Base-by-base conservation (phyloP, 2,888 invertebrate genomes). In the Coelopa pilipes region DNA sequence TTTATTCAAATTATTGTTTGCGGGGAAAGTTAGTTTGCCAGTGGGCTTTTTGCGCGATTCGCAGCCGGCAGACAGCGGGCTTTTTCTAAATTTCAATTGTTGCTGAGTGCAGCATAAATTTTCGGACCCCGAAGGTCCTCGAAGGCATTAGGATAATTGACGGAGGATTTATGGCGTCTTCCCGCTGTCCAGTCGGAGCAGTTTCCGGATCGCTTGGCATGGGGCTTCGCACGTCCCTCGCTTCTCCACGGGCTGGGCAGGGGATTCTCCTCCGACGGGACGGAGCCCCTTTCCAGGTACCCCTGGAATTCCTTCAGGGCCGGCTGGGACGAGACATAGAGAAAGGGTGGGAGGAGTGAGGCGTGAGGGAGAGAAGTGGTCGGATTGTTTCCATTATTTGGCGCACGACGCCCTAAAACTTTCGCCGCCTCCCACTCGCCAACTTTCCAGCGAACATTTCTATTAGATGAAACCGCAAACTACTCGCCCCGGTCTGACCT, bases 381-480 rank as follows among this genome's bases (percentile, higher is more conserved):
- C 53, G 53, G n/a, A 9, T 3, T 53, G 15, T 21, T n/a, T 62
- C 34, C 4, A 34, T 21, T 45, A 62, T 34, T 62, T 5, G 3
- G 11, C 45, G n/a, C 21, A 62, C 34, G 15, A 15, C 5, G 45
- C n/a, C 5, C 62, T n/a, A 19, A 34, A 45, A 62, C 15, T 4
- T 15, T 13, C n/a, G 11, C 9, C 45, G 2, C 62, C 46, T 50
- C 7, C 24, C n/a, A 12, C 66, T 50, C 13, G 13, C 75, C 73
- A 82, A 83, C 79, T 82, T 83, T 70, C 68, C 76, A 73, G 19
- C 63, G 65, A 71, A 57, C 65, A 65, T 71, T 71, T 71, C 63
- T 71, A 71, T 71, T 71, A 71, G 65, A 71, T 65, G 55, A 71
- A 71, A 63, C 65, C 55, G 63, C 63, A 65, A 71, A 70, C 60